Base-by-base conservation (phyloP, 1,140 invertebrate species). In the Cataglyphis hispanica region DNA sequence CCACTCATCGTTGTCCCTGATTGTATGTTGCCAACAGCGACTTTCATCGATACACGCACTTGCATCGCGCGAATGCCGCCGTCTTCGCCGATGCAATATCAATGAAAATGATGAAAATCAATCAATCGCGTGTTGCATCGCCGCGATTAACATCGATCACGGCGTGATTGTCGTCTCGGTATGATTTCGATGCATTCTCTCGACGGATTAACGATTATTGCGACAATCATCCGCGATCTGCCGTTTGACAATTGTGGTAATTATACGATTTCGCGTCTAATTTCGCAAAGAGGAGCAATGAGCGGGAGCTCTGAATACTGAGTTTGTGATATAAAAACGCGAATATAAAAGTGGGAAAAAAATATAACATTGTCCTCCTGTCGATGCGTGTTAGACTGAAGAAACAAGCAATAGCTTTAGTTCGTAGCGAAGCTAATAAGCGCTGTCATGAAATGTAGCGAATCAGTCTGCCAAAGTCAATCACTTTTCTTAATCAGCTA, bases 371-470 rank as follows among this genome's bases (percentile, higher is more conserved):
- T 63, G 56, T 31, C 75, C 56, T 83, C 80, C 43, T 89, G 72
- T 83, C 87, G 50, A 87, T 85, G 84, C 80, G 87, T 84, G 83
- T 86, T 84, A 89, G 87, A 90, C 85, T 90, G 89, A 91, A 83
- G 67, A 75, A 90, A 86, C 72, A 83, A 91, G 90, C 89, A 90
- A 91, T 91, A 91, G 89, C 58, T 76, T 81, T 90, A 90, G 89
- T 86, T 50, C 37, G 60, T 86, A 87, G 69, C 19, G 63, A 56
- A 46, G 46, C 70, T 77, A 72, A 53, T 69, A 78, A 78, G 22
- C 34, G 27, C 5, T 89, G 63, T 46, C 6, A 11, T 64, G 58
- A 77, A 63, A 64, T 19, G 34, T 25, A 75, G n/a, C 58, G n/a
- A n/a, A 43, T 83, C 67, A 61, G 34, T 50, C 27, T 72, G 69